These are phyloP conservation scores for Campoplex capitator DNA, from an alignment of 2,888 invertebrate genomes.

Conservation along the genomic window DNA sequence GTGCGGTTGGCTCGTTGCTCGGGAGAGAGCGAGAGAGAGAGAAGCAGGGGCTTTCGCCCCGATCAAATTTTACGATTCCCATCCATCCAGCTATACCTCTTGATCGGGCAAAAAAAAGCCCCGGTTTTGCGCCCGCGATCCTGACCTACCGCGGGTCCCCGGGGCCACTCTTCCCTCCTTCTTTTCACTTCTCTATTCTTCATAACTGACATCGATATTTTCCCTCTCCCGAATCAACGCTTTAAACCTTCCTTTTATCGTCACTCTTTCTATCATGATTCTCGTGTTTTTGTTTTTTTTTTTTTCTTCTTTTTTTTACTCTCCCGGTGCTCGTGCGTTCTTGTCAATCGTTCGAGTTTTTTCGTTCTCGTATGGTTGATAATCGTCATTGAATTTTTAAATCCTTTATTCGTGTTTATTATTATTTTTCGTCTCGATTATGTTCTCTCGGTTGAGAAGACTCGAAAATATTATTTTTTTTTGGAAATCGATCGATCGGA, in stretches of 20 bases:
- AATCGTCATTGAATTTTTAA: neutral
- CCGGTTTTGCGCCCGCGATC: conserved; percentile 71
- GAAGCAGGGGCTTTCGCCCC: conserved; percentile 75
- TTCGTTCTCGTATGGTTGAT: neutral
- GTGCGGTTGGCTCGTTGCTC: conserved; percentile 58
- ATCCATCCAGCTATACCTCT: conserved; percentile 78
- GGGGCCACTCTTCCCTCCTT: conserved; percentile 56
- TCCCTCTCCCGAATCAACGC: conserved; percentile 55
- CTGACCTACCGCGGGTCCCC: conserved; percentile 66
- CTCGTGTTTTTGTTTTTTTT: neutral
- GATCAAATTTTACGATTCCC: conserved; percentile 84
- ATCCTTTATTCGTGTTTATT: neutral
- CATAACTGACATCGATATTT: conserved; percentile 68
- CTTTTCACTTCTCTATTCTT: conserved; percentile 62
- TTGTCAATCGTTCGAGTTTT: neutral
- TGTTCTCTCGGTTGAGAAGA: neutral
- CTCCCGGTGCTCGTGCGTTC: neutral
- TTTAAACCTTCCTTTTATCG: conserved; percentile 8
- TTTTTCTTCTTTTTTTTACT: neutral
- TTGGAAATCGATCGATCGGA: too few relatives aligned
- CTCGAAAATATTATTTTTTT: neutral
- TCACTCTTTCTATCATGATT: conserved; percentile 9
- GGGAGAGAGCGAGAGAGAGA: neutral
- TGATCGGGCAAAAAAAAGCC: conserved; percentile 74
- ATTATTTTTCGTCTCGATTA: neutral